These are phyloP conservation scores for Scaptomyza parva DNA, from an alignment of 2,888 invertebrate species.

Conservation along the genomic window DNA sequence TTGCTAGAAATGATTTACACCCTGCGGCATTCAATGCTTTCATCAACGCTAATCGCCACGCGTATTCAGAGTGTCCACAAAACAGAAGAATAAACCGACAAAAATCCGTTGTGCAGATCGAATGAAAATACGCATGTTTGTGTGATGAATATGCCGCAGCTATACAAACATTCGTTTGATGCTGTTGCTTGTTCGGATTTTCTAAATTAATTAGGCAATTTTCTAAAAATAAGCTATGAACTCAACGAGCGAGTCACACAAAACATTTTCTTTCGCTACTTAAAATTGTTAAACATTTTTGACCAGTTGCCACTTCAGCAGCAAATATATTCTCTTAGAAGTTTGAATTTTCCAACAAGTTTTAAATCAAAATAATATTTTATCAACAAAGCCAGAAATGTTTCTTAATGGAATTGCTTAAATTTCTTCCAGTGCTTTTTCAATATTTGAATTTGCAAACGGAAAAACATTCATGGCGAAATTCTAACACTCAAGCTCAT, in stretches of 20 bases:
- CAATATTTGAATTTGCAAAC: not conserved
- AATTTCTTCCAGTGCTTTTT: not conserved
- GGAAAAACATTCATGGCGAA: not conserved
- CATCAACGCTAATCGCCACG: conserved; percentile 34
- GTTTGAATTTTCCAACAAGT: not conserved
- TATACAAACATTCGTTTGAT: conserved; percentile 52
- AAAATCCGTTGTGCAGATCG: conserved; percentile 27
- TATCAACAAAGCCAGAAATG: too few relatives aligned
- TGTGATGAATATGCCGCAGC: conserved; percentile 52
- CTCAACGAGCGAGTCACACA: conserved; percentile 74
- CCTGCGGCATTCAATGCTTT: conserved; percentile 16
- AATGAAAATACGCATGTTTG: conserved; percentile 47
- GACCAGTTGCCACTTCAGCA: conserved; percentile 14
- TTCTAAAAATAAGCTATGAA: conserved; percentile 81
- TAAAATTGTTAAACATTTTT: conserved; percentile 51
- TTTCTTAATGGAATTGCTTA: not conserved
- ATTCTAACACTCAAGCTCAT: not conserved
- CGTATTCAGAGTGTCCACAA: conserved; percentile 50
- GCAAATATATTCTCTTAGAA: conserved; percentile 3
- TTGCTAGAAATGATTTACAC: conserved; percentile 42
- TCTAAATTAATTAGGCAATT: conserved; percentile 77
- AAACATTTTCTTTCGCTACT: conserved; percentile 51
- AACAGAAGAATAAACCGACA: conserved; percentile 8
- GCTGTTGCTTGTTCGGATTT: conserved; percentile 51
- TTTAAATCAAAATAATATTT: not conserved